A percentile compares a stretch with the other conserved stretches of the same genome.
These are phyloP conservation scores for Macrophya alboannulata DNA, from an alignment of 2,888 invertebrate species.

Conservation along the genomic window DNA sequence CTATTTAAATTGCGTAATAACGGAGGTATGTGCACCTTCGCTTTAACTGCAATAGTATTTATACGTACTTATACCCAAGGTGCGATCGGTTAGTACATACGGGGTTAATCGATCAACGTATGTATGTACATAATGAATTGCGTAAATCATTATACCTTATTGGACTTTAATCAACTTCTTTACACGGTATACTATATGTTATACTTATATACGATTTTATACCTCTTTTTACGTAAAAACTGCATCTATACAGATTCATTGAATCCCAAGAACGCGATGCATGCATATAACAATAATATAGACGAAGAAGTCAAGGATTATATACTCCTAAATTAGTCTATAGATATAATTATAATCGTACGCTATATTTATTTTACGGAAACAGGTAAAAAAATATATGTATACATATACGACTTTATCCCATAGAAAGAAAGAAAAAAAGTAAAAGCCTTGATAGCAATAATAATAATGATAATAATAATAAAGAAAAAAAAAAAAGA, in stretches of 20 bases:
- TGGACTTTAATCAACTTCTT: neutral
- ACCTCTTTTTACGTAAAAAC: slow-evolving; percentile 1
- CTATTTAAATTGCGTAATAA: slow-evolving; percentile 20
- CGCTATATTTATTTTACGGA: neutral
- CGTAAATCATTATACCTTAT: slow-evolving; percentile 9
- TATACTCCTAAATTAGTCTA: neutral
- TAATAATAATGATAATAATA: slow-evolving; percentile 6
- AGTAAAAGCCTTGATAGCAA: neutral
- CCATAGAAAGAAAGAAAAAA: neutral
- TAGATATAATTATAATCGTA: neutral
- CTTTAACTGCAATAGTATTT: slow-evolving; percentile 5
- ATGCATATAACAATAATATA: neutral
- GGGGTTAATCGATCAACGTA: slow-evolving; percentile 25
- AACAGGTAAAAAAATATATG: neutral
- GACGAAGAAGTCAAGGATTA: neutral
- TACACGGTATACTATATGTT: neutral
- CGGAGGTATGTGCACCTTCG: slow-evolving; percentile 18
- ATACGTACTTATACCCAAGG: neutral
- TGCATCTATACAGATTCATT: neutral
- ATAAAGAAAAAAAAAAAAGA: slow-evolving; percentile 27
- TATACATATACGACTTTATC: no score
- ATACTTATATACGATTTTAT: neutral
- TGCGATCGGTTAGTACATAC: neutral
- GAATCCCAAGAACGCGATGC: neutral
- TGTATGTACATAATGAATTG: slow-evolving; percentile 27